Conservation (phyloP, 2,113 vertebrate species). For the Syrmaticus mikado region DNA sequence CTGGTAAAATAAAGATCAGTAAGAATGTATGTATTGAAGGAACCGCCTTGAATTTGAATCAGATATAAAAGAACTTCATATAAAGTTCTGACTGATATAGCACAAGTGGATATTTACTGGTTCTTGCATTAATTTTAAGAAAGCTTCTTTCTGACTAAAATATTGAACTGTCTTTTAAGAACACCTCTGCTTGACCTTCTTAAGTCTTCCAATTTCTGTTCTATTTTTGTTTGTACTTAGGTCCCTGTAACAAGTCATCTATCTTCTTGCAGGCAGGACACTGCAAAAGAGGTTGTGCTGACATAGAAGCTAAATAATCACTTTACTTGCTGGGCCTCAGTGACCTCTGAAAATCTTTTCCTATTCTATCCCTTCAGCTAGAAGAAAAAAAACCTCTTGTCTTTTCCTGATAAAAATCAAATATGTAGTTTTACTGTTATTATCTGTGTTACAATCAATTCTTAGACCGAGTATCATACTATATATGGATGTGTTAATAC, state of each 20-base stretch:
- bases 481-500: not conserved
- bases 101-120: not conserved
- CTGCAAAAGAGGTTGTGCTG: constrained; percentile 51
- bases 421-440: not conserved
- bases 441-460: not conserved
- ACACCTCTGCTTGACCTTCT: constrained; percentile 32
- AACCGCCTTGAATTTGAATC: not conserved
- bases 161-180: not conserved
- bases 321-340: constrained; percentile 55
- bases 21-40: not conserved
- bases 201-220: constrained; percentile 57
- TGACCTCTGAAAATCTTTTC: constrained; percentile 59
- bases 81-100: not conserved
- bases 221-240: constrained; percentile 58
- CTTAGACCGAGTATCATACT: not conserved
- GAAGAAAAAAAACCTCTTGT: not conserved
- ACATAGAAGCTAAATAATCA: constrained; percentile 67
- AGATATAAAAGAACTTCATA: not conserved
- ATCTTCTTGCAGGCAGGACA: constrained; percentile 53
- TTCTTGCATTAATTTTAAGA: not conserved
- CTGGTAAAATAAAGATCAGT: constrained; percentile 8
- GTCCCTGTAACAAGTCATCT: constrained; percentile 37
- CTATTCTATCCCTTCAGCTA: constrained; percentile 16
- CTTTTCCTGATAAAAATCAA: constrained; percentile 31
- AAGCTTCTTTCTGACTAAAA: not conserved